Conservation (phyloP, 2,888 invertebrate species). For the Allacma fusca region DNA sequence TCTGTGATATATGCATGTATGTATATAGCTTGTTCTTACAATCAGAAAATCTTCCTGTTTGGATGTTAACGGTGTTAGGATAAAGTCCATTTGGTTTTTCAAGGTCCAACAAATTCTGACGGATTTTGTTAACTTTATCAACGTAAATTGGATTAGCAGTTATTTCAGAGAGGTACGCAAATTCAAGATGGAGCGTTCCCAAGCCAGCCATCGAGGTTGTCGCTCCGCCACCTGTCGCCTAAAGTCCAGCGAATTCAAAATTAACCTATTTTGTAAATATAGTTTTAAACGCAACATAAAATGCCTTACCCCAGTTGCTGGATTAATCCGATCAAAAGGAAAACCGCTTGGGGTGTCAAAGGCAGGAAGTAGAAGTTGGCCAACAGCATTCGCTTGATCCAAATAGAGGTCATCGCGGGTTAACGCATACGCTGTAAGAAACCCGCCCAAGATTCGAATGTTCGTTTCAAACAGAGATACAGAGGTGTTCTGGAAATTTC, state of each 20-base stretch:
- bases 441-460: slow-evolving; percentile 89
- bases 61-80: slow-evolving; percentile 50
- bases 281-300: too few relatives aligned
- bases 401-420: slow-evolving; percentile 92
- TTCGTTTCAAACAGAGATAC: slow-evolving; percentile 98
- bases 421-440: slow-evolving; percentile 89
- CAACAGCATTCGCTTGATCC: slow-evolving; percentile 89
- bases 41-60: slow-evolving; percentile 47
- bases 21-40: too few relatives aligned
- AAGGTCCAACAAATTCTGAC: slow-evolving; percentile 48
- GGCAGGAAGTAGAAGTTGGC: slow-evolving; percentile 91
- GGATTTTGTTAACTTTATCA: slow-evolving; percentile 86
- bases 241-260: too few relatives aligned
- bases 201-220: slow-evolving; percentile 83
- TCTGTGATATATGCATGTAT: too few relatives aligned
- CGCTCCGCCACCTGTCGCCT: too few relatives aligned
- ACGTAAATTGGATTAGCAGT: slow-evolving; percentile 89
- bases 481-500: slow-evolving; percentile 39
- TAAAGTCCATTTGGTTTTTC: slow-evolving; percentile 57
- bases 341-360: slow-evolving; percentile 96
- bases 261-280: too few relatives aligned
- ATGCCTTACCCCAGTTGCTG: slow-evolving; percentile 50
- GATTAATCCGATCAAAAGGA: slow-evolving; percentile 83
- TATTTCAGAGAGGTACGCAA: slow-evolving; percentile 92
- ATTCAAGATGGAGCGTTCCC: slow-evolving; percentile 96